Evolutionary conservation across 2,113 vertebrate genomes (phyloP), one percentile per base, ranked within the genome.

Genomic region (Polypterus bichir): DNA sequence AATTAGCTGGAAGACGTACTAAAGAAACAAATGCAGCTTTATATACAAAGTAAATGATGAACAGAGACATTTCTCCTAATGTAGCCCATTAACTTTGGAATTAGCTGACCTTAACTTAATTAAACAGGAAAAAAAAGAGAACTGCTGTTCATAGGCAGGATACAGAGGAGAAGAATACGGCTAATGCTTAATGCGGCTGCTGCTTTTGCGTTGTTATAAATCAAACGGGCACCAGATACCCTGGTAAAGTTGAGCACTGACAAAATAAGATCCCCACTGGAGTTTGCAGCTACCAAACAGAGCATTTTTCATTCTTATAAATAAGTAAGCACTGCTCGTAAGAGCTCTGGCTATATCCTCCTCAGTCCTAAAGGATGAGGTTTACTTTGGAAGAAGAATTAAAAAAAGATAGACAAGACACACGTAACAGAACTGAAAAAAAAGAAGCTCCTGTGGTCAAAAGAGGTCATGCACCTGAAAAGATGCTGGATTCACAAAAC

Each of bases 21-120:
- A 11, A 54, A 9, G 45, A 54, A 62, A 47, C 49, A 54, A 46
- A 44, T 53, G 56, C 45, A 54, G 44, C 51, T n/a, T 53, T 47
- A 53, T 49, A n/a, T 47, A 8, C 27, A 53, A 54, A 54, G 7
- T 9, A 9, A n/a, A 54, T 46, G 27, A 62, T 54, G 44, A 54
- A 54, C 49, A 62, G 4, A 46, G 49, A 62, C 49, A 46, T 54
- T 64, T 8, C 59, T 68, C 54, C 5, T 63, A 54, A 61, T 49
- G 51, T 48, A 63, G 67, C 59, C 56, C 64, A 60, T 61, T 62
- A 66, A 56, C 55, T 51, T 55, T 47, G 51, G 45, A 53, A 62
- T 51, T 44, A 54, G 57, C 52, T 63, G 55, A 11, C 58, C 62
- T 67, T 48, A 52, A 47, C 48, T 62, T 64, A 54, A 67, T 52